Percentiles rank a stretch among this genome's conserved stretches.
phyloP scores from a whole-genome alignment of 1,140 invertebrate species.

The Drosophila kepulauana region DNA sequence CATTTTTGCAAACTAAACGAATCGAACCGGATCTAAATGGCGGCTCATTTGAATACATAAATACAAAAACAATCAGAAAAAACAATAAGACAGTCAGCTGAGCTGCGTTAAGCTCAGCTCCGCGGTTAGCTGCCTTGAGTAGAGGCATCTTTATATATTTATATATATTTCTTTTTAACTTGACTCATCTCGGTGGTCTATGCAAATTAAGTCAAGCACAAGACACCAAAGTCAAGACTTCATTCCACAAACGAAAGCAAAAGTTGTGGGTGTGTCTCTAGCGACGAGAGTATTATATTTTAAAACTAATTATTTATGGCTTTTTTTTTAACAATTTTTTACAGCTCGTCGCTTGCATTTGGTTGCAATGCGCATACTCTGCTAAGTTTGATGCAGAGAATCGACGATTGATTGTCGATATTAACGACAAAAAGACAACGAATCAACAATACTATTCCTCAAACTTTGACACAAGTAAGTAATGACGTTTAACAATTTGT shows the following conservation, averaged over 20 bases:
- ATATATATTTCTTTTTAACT: slow-evolving; percentile 13
- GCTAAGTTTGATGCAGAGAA: slow-evolving; percentile 81
- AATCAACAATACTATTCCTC: slow-evolving; percentile 88
- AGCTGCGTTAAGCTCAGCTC: background rate
- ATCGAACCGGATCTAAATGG: slow-evolving; percentile 78
- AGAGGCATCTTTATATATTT: slow-evolving; percentile 1
- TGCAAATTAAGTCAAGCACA: slow-evolving; percentile 58
- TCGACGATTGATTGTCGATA: slow-evolving; percentile 87
- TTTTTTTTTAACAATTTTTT: slow-evolving; percentile 2
- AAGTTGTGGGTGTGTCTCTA: slow-evolving; percentile 42
- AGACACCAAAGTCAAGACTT: slow-evolving; percentile 25
- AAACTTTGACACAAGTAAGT: slow-evolving; percentile 89
- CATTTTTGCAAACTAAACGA: slow-evolving; percentile 53
- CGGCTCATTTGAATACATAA: slow-evolving; percentile 64
- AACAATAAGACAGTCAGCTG: slow-evolving; percentile 8
- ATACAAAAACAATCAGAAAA: slow-evolving; percentile 40
- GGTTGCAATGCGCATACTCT: slow-evolving; percentile 82
- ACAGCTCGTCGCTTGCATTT: slow-evolving; percentile 81
- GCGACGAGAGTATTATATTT: background rate
- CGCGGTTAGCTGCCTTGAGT: slow-evolving; percentile 41
- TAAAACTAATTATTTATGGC: slow-evolving; percentile 13
- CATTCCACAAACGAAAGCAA: slow-evolving; percentile 26
- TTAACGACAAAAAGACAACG: slow-evolving; percentile 89
- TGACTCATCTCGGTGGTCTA: slow-evolving; percentile 45
- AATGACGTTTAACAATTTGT: slow-evolving; percentile 61